Base-by-base conservation (phyloP, 2,888 invertebrate species). In the Coenonympha glycerion region DNA sequence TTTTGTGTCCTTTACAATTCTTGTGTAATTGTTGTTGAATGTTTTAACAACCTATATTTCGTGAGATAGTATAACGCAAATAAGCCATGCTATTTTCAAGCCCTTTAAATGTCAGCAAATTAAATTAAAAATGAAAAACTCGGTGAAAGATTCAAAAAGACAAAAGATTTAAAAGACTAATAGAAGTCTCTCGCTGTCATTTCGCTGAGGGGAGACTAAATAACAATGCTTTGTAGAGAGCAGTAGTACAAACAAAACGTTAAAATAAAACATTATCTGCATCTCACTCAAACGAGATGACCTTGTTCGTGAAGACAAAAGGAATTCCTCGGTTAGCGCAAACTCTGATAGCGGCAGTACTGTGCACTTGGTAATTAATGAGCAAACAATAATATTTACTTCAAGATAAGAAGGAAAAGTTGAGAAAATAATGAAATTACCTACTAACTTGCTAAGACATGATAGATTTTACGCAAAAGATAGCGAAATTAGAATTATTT, bases 281-380 rank as follows among this genome's bases (percentile, higher is more conserved):
- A n/a, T n/a, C n/a, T n/a, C n/a, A n/a, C 28, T 13, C 28, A 4
- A 44, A 1, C 21, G 19, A 42, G 16, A 21, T 42, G 42, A 42
- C 42, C 42, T 42, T 42, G 30, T 42, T 11, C 8, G 18, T 21
- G 9, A 42, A 42, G 30, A 44, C 15, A 44, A 44, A 30, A 44
- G 31, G 31, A 33, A 44, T 44, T 22, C 19, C 31, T 33, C 31
- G 1, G 13, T 22, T 44, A 44, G 16, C 31, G 44, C 33, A 22
- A 33, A 33, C 44, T 33, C 8, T 15, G 31, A 44, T 31, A 21
- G 15, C 33, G 30, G 31, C 9, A 21, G 22, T 44, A 31, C 19
- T 44, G 21, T 21, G 15, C 15, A 22, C 22, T 15, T 21, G 9
- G 31, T 33, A 44, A 31, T 44, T 44, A 44, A 15, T 22, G 8